These are phyloP conservation scores for Malurus cyaneus DNA, from an alignment of 2,113 vertebrate species.

Conservation along the genomic window DNA sequence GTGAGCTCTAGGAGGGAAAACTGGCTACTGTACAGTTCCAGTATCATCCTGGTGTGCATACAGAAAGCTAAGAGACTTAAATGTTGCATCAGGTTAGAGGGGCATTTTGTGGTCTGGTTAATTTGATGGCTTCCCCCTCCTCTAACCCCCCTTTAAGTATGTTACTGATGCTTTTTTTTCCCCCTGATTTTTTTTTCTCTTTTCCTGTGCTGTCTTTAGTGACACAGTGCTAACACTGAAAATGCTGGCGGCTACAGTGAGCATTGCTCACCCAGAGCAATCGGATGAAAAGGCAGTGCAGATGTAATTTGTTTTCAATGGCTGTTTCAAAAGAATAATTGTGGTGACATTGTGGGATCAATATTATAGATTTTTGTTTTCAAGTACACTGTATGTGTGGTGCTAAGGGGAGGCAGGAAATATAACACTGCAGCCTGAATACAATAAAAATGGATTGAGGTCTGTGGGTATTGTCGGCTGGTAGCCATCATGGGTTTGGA, in stretches of 20 bases:
- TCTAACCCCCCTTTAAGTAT: background rate
- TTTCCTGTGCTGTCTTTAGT: conserved; percentile 77
- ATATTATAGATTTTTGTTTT: conserved; percentile 99
- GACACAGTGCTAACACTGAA: conserved; percentile 80
- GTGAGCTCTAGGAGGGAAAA: background rate
- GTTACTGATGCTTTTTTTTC: conserved; percentile 21
- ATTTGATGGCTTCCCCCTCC: conserved; percentile 52
- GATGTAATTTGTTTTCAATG: conserved; percentile 99
- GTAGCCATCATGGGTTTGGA: conserved; percentile 86
- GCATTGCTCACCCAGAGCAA: conserved; percentile 96
- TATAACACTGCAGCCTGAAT: conserved; percentile 94
- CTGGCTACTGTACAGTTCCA: background rate
- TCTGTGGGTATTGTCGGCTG: conserved; percentile 91
- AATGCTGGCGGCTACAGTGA: conserved; percentile 83
- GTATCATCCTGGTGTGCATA: background rate
- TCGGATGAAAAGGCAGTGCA: conserved; percentile 99
- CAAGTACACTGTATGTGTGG: conserved; percentile 98
- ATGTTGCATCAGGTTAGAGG: background rate
- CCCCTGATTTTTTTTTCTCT: background rate
- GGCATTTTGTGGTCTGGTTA: background rate
- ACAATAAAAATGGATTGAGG: conserved; percentile 99
- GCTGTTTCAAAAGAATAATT: conserved; percentile 99
- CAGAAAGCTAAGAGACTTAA: background rate
- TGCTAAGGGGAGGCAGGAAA: conserved; percentile 97
- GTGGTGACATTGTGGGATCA: conserved; percentile 99